A percentile compares a stretch with the other conserved stretches of the same genome.
Evolutionary conservation across 2,113 vertebrate genomes (phyloP).

Genomic region (Cranoglanis bouderius): DNA sequence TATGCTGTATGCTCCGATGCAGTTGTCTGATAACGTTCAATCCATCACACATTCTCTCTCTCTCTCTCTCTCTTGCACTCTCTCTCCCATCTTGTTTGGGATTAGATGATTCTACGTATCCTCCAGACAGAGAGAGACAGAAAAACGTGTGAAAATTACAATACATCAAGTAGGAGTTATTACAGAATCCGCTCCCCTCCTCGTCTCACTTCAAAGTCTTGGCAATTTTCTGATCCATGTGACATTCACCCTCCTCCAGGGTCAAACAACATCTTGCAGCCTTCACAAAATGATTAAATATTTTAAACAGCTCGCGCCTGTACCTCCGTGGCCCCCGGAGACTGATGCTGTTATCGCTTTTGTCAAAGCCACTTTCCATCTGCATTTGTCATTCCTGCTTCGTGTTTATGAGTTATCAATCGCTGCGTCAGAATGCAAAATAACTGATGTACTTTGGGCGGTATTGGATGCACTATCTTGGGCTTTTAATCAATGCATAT

Average conservation of each 20-base stretch:
- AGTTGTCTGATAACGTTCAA: constrained; percentile 51
- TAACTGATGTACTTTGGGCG: constrained; percentile 98
- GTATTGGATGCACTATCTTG: constrained; percentile 98
- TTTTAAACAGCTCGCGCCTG: constrained; percentile 99
- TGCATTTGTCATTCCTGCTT: constrained; percentile 96
- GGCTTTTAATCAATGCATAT: constrained; percentile 99
- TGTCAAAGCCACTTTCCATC: constrained; percentile 99
- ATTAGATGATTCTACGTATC: constrained; percentile 76
- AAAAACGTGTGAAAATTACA: constrained; percentile 79
- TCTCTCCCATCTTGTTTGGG: constrained; percentile 50
- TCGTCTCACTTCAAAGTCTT: constrained; percentile 90
- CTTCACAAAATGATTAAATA: constrained; percentile 99
- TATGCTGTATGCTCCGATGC: constrained; percentile 49
- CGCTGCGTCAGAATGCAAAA: constrained; percentile 99
- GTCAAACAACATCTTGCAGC: constrained; percentile 98
- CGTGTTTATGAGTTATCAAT: constrained; percentile 99
- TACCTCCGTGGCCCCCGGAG: constrained; percentile 86
- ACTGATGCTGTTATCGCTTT: constrained; percentile 99
- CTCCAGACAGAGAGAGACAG: constrained; percentile 69
- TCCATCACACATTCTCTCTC: constrained; percentile 42
- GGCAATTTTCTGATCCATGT: constrained; percentile 93
- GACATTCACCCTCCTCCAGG: constrained; percentile 99
- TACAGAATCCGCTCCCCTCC: constrained; percentile 65
- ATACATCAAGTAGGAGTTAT: constrained; percentile 85
- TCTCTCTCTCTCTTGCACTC: constrained; percentile 40